These are phyloP conservation scores for Cremastinae sp. DNA, from an alignment of 2,888 invertebrate species.

Conservation along the genomic window DNA sequence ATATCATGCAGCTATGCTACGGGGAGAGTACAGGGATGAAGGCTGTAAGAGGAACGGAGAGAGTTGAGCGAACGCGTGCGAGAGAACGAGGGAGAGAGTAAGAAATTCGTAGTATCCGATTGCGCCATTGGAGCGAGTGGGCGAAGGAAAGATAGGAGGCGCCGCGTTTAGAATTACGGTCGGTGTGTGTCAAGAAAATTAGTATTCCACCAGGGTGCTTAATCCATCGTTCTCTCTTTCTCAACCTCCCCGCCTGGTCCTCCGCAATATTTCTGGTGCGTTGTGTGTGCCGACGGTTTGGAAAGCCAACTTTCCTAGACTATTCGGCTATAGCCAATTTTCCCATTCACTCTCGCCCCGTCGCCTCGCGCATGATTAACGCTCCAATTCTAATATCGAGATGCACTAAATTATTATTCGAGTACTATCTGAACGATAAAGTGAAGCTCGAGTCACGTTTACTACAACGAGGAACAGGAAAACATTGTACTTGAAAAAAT, in stretches of 20 bases:
- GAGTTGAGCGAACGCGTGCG: background rate
- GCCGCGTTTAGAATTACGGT: constrained; percentile 59
- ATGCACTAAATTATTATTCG: too few species aligned
- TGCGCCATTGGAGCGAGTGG: constrained; percentile 17
- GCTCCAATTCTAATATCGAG: background rate
- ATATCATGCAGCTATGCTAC: constrained; percentile 45
- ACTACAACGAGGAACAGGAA: too few species aligned
- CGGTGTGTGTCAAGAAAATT: constrained; percentile 64
- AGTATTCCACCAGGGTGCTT: constrained; percentile 66
- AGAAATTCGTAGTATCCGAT: constrained; percentile 58
- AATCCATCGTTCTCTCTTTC: constrained; percentile 31
- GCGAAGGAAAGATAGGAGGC: constrained; percentile 7
- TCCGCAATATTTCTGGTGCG: constrained; percentile 22
- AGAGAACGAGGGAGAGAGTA: constrained; percentile 20
- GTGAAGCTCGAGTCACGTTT: too few species aligned
- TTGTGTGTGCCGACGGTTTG: constrained; percentile 1
- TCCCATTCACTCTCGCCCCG: constrained; percentile 7
- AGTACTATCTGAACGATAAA: too few species aligned
- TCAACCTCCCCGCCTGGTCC: background rate
- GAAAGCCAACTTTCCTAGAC: constrained; percentile 20
- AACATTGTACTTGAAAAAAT: too few species aligned
- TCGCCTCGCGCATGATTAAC: background rate
- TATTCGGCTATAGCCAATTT: constrained; percentile 11
- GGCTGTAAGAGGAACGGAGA: too few species aligned
- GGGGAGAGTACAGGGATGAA: too few species aligned